Evolutionary conservation across 2,113 vertebrate genomes (phyloP).

Genomic region (Oreocharis arfaki): DNA sequence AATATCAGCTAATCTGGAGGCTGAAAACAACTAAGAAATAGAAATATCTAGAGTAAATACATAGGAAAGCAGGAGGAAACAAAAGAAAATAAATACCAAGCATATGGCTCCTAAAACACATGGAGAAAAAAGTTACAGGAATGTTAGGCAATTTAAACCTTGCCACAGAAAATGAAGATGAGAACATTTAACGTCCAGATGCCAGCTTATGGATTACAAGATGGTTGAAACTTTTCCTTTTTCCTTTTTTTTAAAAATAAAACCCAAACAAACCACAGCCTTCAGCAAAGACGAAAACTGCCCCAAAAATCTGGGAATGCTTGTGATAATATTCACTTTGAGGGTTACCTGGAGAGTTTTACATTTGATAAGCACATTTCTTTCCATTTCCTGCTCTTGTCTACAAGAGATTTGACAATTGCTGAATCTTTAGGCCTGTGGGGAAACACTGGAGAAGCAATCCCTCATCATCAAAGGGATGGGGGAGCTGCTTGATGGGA

Average conservation of each 20-base stretch:
- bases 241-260: neutral
- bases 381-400: neutral
- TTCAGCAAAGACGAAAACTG: neutral
- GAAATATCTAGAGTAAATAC: neutral
- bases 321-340: neutral
- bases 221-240: neutral
- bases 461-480: neutral
- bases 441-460: neutral
- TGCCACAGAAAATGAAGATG: neutral
- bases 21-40: neutral
- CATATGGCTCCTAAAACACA: neutral
- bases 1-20: neutral
- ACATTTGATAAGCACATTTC: constrained; percentile 8
- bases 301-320: neutral
- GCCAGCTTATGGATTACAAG: constrained; percentile 6
- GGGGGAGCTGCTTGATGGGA: neutral
- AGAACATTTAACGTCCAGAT: constrained; percentile 46
- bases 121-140: neutral
- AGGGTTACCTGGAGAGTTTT: neutral
- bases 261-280: neutral
- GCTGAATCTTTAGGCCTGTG: neutral
- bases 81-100: neutral
- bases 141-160: neutral
- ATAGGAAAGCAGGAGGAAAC: neutral
- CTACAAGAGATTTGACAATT: neutral